Conservation (phyloP, 2,888 invertebrate genomes). For the Gasteruption jaculator region DNA sequence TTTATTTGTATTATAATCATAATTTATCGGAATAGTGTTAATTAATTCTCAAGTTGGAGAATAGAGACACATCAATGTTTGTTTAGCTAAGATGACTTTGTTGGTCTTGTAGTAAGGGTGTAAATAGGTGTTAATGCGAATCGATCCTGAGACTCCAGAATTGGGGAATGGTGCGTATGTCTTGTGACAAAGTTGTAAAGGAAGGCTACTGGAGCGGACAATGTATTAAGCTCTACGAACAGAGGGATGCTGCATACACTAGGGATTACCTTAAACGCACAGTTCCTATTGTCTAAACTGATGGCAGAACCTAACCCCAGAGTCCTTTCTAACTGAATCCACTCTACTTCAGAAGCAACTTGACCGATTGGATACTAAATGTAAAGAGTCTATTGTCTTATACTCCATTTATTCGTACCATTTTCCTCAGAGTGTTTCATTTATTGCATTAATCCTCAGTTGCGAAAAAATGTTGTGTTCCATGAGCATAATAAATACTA, state of each 20-base stretch:
- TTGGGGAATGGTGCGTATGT: conserved; percentile 24
- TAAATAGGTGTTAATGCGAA: conserved; percentile 49
- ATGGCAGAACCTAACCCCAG: conserved; percentile 40
- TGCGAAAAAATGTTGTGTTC: too few relatives aligned
- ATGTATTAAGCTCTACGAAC: conserved; percentile 44
- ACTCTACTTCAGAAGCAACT: conserved; percentile 24
- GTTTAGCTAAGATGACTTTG: too few relatives aligned
- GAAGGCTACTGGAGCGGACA: conserved; percentile 42
- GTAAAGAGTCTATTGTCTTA: neutral
- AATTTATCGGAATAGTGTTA: too few relatives aligned
- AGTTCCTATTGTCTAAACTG: conserved; percentile 48
- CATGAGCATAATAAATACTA: too few relatives aligned
- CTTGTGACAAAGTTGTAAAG: conserved; percentile 42
- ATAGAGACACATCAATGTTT: too few relatives aligned
- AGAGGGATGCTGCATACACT: conserved; percentile 45
- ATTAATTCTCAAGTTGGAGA: too few relatives aligned
- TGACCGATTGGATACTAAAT: conserved; percentile 33
- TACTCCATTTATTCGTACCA: neutral
- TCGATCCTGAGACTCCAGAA: conserved; percentile 24
- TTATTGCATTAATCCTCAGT: too few relatives aligned
- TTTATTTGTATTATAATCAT: too few relatives aligned
- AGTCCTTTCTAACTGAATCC: conserved; percentile 36
- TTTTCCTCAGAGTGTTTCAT: neutral
- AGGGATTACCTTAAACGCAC: conserved; percentile 49
- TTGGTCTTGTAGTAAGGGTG: too few relatives aligned